A percentile compares a stretch with the other conserved stretches of the same genome.
phyloP scores from a whole-genome alignment of 1,140 invertebrate species.

The Rhyzopertha dominica region DNA sequence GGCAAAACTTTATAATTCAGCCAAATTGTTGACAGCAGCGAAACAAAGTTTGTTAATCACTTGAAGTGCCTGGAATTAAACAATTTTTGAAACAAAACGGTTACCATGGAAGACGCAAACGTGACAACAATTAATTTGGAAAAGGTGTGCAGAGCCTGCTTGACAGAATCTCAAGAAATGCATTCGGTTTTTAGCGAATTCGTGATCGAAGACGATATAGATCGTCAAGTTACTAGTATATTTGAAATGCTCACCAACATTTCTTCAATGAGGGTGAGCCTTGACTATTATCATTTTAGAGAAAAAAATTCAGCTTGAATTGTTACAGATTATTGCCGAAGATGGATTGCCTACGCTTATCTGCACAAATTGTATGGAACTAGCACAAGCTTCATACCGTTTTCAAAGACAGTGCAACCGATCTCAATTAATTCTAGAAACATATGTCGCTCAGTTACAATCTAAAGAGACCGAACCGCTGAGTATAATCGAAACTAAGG shows the following conservation, averaged over 20 bases:
- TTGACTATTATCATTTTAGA: not conserved
- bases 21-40: too few relatives aligned
- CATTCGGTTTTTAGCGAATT: constrained; percentile 27
- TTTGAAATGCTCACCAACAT: constrained; percentile 26
- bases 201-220: constrained; percentile 17
- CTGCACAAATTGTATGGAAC: constrained; percentile 29
- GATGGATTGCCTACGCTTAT: constrained; percentile 28
- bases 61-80: too few relatives aligned
- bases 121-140: constrained; percentile 15
- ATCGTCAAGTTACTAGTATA: constrained; percentile 20
- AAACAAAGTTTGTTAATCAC: too few relatives aligned
- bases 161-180: constrained; percentile 24
- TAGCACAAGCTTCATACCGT: constrained; percentile 24
- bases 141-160: constrained; percentile 27
- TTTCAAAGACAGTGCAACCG: constrained; percentile 33
- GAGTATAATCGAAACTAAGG: constrained; percentile 1
- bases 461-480: constrained; percentile 6
- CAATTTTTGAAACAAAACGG: too few relatives aligned
- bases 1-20: too few relatives aligned
- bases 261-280: constrained; percentile 24
- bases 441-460: constrained; percentile 19
- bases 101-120: too few relatives aligned
- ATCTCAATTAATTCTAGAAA: constrained; percentile 25
- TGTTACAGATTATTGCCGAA: constrained; percentile 25
- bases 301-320: not conserved